These are phyloP conservation scores for Sceloporus tristichus DNA, from an alignment of 2,113 vertebrate species.

Conservation along the genomic window DNA sequence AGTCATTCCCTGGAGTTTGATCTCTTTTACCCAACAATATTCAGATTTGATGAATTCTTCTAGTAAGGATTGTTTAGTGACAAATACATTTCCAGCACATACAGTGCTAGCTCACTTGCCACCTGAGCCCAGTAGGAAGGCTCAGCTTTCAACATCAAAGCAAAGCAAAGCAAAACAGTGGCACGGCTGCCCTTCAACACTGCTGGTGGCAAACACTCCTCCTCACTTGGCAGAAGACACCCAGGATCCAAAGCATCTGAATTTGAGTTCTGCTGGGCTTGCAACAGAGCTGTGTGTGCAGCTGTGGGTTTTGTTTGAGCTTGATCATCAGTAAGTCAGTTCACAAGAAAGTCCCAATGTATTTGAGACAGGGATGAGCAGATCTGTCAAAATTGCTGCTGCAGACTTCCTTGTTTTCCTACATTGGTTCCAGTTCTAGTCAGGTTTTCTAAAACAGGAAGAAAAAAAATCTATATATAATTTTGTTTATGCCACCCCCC, in stretches of 20 bases:
- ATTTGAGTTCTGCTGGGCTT: background rate
- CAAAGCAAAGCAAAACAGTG: background rate
- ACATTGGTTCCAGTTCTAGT: too few species aligned
- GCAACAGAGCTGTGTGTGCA: background rate
- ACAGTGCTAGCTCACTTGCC: background rate
- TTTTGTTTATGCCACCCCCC: too few species aligned
- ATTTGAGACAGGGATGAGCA: background rate
- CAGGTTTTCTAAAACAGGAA: too few species aligned
- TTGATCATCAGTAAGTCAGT: background rate
- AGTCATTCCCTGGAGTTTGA: background rate
- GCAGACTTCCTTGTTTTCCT: too few species aligned
- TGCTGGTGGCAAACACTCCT: background rate
- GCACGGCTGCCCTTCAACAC: slow-evolving; percentile 2
- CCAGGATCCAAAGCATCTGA: background rate
- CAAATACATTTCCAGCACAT: background rate
- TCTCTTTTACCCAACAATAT: background rate
- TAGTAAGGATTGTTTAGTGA: background rate
- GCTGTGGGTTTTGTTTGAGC: too few species aligned
- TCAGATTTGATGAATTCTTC: background rate
- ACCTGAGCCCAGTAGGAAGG: background rate
- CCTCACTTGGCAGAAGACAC: background rate
- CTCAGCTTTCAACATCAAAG: slow-evolving; percentile 15
- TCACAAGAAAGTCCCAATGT: too few species aligned
- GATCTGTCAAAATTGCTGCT: too few species aligned
- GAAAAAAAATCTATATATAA: too few species aligned